Percentiles rank a stretch among this genome's conserved stretches.
These are phyloP conservation scores for Ovis aries DNA, from an alignment of 2,113 vertebrate species.

Conservation along the genomic window DNA sequence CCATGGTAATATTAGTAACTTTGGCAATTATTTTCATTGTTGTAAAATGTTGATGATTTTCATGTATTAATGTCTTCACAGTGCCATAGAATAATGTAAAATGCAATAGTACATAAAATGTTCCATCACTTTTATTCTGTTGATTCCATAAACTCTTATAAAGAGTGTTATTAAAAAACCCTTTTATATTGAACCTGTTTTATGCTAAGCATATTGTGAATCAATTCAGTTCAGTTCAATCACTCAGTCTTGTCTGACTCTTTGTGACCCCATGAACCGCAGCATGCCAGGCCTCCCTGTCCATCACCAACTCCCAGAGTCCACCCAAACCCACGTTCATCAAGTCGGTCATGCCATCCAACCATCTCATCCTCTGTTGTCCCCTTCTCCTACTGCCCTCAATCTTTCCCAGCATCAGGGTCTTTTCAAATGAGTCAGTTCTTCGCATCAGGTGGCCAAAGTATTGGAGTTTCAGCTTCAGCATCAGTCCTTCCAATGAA, in stretches of 20 bases:
- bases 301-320: too few relatives aligned
- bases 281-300: too few relatives aligned
- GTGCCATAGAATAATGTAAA: constrained; percentile 17
- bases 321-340: too few relatives aligned
- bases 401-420: too few relatives aligned
- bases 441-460: too few relatives aligned
- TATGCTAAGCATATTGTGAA: not conserved
- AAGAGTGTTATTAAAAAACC: not conserved
- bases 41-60: constrained; percentile 14
- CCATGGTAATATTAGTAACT: not conserved
- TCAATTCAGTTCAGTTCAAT: too few relatives aligned
- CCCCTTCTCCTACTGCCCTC: too few relatives aligned
- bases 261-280: accelerated
- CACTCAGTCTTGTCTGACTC: accelerated
- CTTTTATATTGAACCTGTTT: not conserved
- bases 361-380: too few relatives aligned
- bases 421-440: too few relatives aligned
- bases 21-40: constrained; percentile 18
- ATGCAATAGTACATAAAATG: not conserved
- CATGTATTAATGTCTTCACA: constrained; percentile 3
- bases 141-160: constrained; percentile 25
- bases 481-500: too few relatives aligned
- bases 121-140: constrained; percentile 9
- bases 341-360: accelerated
- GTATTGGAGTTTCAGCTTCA: too few relatives aligned